phyloP scores from a whole-genome alignment of 2,888 invertebrate species.

The Apamea crenata region DNA sequence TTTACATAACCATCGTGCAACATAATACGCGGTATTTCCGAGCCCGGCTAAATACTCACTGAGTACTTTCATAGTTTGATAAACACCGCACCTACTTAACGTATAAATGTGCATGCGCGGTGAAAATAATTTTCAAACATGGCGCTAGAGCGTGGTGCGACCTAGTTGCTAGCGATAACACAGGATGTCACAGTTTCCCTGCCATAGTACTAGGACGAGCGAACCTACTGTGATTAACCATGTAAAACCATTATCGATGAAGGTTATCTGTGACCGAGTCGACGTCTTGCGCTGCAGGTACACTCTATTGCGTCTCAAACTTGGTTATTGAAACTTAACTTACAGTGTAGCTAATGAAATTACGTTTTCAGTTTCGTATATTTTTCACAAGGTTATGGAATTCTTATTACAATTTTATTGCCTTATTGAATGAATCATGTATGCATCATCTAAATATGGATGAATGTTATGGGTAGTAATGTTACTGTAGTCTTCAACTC shows the following conservation, averaged over 20 bases:
- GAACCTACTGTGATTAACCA: conserved; percentile 50
- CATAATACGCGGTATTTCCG: conserved; percentile 62
- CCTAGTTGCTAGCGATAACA: conserved; percentile 87
- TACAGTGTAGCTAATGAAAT: conserved; percentile 51
- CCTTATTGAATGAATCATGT: background rate
- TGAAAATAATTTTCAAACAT: conserved; percentile 88
- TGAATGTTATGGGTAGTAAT: background rate
- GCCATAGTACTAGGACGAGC: conserved; percentile 62
- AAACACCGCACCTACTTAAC: conserved; percentile 72
- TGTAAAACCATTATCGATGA: conserved; percentile 57
- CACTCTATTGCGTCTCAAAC: conserved; percentile 58
- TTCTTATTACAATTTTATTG: conserved; percentile 4
- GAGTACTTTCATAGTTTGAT: conserved; percentile 75
- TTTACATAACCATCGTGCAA: conserved; percentile 59
- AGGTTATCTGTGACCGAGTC: conserved; percentile 51
- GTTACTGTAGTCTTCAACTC: background rate
- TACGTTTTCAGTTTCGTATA: conserved; percentile 40
- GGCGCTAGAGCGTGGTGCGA: conserved; percentile 78
- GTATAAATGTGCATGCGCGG: conserved; percentile 73
- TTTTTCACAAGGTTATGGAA: conserved; percentile 32
- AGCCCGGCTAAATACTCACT: conserved; percentile 51
- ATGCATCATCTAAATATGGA: background rate
- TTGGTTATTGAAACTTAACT: conserved; percentile 50
- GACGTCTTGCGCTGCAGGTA: conserved; percentile 36
- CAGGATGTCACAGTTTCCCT: conserved; percentile 88